A percentile compares a stretch with the other conserved stretches of the same genome.
These are phyloP conservation scores for Nannobrachium achirus DNA, from an alignment of 2,113 vertebrate species.

Conservation along the genomic window DNA sequence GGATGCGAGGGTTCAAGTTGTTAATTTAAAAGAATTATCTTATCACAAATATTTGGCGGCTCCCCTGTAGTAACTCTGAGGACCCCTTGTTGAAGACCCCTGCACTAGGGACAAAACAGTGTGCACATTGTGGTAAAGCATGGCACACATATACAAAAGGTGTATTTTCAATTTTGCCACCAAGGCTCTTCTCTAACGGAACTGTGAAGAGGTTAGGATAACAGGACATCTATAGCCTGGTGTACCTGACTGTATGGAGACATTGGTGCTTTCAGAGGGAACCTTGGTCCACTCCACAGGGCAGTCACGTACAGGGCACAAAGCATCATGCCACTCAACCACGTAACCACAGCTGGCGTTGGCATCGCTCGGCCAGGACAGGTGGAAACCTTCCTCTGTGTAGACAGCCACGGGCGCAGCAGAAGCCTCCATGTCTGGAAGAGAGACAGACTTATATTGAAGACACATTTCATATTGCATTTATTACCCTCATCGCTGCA, in stretches of 20 bases:
- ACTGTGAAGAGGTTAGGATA: background rate
- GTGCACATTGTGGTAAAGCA: too few species aligned
- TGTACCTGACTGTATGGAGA: conserved; percentile 69
- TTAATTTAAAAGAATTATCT: too few species aligned
- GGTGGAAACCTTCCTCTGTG: conserved; percentile 45
- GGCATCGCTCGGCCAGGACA: conserved; percentile 65
- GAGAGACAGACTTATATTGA: background rate
- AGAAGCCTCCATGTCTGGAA: conserved; percentile 51
- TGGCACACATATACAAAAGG: too few species aligned
- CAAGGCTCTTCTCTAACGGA: background rate
- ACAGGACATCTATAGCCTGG: background rate
- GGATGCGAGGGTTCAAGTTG: too few species aligned
- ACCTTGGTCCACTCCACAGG: conserved; percentile 72
- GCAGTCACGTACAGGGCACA: conserved; percentile 54
- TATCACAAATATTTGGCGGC: too few species aligned
- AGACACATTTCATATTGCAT: background rate
- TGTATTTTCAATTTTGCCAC: too few species aligned
- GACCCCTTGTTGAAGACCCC: too few species aligned
- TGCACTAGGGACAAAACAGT: too few species aligned
- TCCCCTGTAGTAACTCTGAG: too few species aligned
- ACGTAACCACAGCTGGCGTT: conserved; percentile 67
- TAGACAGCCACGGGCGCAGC: conserved; percentile 30
- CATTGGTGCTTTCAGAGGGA: conserved; percentile 54
- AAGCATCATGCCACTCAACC: conserved; percentile 70
- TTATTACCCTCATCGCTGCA: too few species aligned